Conservation (phyloP, 2,888 invertebrate genomes). For the Calliopum simillimum region DNA sequence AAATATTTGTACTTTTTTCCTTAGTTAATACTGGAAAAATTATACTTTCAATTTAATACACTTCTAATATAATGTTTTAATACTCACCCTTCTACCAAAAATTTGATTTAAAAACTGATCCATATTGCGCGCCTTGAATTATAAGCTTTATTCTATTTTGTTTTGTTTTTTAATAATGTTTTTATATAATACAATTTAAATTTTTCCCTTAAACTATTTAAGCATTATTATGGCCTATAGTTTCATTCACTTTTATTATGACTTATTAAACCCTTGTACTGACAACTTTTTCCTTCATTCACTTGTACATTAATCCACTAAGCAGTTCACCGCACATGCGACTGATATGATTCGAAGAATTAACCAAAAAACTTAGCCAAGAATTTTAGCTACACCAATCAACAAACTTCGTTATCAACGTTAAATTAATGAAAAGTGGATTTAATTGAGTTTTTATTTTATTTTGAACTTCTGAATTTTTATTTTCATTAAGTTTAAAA, state of each 20-base stretch:
- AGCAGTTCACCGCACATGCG: too few relatives aligned
- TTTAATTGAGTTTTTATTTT: conserved; percentile 12
- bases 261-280: too few relatives aligned
- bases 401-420: conserved; percentile 12
- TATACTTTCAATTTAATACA: background rate
- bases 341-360: too few relatives aligned
- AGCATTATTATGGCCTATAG: too few relatives aligned
- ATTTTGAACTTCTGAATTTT: conserved; percentile 5
- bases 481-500: too few relatives aligned
- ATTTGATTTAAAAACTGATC: conserved; percentile 45
- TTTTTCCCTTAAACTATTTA: too few relatives aligned
- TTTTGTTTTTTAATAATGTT: too few relatives aligned
- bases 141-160: background rate
- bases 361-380: too few relatives aligned
- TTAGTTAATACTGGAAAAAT: background rate
- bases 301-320: too few relatives aligned
- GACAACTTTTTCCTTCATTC: too few relatives aligned
- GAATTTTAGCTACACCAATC: background rate
- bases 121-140: conserved; percentile 38
- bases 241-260: too few relatives aligned
- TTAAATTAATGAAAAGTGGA: conserved; percentile 2
- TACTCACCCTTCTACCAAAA: conserved; percentile 54
- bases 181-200: too few relatives aligned
- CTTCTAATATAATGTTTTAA: background rate
- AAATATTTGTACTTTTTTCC: background rate